These are phyloP conservation scores for Phoenoteleia sp. DNA, from an alignment of 2,888 invertebrate species.

Conservation along the genomic window DNA sequence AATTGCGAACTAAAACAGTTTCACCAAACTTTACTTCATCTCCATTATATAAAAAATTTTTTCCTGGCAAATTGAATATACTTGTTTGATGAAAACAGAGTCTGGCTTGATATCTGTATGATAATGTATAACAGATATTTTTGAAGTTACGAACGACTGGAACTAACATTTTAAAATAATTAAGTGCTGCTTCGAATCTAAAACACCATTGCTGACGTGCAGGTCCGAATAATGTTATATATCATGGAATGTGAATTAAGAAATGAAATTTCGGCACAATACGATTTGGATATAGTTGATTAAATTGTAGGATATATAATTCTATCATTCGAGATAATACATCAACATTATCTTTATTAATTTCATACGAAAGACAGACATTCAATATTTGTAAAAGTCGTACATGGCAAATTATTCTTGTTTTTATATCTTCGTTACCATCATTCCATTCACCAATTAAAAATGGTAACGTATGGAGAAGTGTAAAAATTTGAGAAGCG, in stretches of 20 bases:
- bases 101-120: slow-evolving; percentile 1
- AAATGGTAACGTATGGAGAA: slow-evolving; percentile 50
- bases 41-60: slow-evolving; percentile 55
- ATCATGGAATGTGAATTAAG: slow-evolving; percentile 65
- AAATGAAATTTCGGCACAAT: slow-evolving; percentile 71
- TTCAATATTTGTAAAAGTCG: slow-evolving; percentile 17
- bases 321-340: slow-evolving; percentile 35
- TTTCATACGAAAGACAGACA: slow-evolving; percentile 3
- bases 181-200: slow-evolving; percentile 71
- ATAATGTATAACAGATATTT: slow-evolving; percentile 41
- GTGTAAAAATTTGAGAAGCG: slow-evolving; percentile 26
- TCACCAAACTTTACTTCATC: slow-evolving; percentile 39
- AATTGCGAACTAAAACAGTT: slow-evolving; percentile 20
- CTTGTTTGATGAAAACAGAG: not conserved
- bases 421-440: not conserved
- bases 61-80: not conserved
- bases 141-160: slow-evolving; percentile 64
- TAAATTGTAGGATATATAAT: slow-evolving; percentile 1
- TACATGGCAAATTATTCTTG: not conserved
- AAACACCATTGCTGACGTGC: slow-evolving; percentile 69
- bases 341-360: not conserved
- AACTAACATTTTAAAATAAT: slow-evolving; percentile 60
- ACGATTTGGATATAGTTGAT: slow-evolving; percentile 45
- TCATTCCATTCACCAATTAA: slow-evolving; percentile 37
- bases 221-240: slow-evolving; percentile 71